These are phyloP conservation scores for Eulemur rufifrons DNA, from an alignment of 2,113 vertebrate genomes.

Conservation along the genomic window DNA sequence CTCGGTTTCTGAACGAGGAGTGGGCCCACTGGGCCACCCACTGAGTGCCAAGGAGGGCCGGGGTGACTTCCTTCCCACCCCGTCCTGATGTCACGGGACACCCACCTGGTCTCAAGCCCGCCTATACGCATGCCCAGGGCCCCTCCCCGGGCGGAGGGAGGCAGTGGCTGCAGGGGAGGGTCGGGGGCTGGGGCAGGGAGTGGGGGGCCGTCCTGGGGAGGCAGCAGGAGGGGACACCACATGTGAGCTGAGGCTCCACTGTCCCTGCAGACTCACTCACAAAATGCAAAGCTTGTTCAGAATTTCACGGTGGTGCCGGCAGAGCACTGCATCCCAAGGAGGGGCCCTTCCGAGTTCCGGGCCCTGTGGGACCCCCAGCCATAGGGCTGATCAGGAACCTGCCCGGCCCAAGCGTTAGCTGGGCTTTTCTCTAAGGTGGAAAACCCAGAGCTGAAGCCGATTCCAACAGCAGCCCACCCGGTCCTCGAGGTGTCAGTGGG, in stretches of 20 bases:
- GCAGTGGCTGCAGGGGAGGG: no score
- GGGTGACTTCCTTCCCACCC: neutral
- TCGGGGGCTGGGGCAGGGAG: neutral
- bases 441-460: neutral
- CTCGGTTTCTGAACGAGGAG: neutral
- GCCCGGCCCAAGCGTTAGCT: neutral
- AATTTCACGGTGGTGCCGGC: neutral
- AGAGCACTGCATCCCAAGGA: neutral
- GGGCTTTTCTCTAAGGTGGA: neutral
- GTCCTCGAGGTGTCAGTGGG: rapidly evolving
- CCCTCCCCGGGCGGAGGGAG: neutral
- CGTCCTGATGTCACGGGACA: rapidly evolving
- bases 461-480: neutral
- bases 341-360: neutral
- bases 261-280: neutral
- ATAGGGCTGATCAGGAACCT: rapidly evolving
- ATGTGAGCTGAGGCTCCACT: rapidly evolving
- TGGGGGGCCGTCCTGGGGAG: neutral
- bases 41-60: neutral
- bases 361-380: rapidly evolving
- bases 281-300: rapidly evolving
- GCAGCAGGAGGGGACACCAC: rapidly evolving
- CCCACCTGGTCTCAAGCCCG: neutral
- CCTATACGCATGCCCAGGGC: neutral
- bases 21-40: rapidly evolving